phyloP scores from a whole-genome alignment of 2,797 vertebrate species.

The Australoheros facetus region DNA sequence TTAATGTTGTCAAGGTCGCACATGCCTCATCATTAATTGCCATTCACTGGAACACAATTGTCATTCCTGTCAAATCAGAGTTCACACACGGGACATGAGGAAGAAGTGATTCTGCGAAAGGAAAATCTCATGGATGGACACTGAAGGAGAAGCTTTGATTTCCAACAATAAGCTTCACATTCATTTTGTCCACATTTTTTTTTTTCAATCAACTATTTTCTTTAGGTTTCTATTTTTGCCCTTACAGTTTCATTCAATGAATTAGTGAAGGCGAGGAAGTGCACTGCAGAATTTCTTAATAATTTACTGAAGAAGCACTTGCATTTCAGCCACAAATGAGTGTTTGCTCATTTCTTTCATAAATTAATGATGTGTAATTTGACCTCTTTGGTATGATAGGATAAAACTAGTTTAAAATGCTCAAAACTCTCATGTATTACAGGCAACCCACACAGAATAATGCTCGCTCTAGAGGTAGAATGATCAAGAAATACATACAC shows the following conservation, averaged over 20 bases:
- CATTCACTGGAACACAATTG: not conserved
- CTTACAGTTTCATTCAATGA: not conserved
- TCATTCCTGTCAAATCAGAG: not conserved
- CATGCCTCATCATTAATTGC: not conserved
- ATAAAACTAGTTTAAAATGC: not conserved
- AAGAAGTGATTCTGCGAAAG: not conserved
- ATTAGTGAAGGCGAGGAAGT: not conserved
- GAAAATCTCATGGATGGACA: not conserved
- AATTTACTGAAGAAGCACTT: not conserved
- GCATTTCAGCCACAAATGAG: not conserved
- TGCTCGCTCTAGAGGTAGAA: not conserved
- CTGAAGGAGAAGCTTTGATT: not conserved
- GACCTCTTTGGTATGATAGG: not conserved
- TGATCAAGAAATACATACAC: not conserved
- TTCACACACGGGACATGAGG: not conserved
- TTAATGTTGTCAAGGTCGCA: not conserved
- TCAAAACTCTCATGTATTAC: not conserved
- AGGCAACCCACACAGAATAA: not conserved
- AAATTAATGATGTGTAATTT: not conserved
- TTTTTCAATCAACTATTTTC: not conserved
- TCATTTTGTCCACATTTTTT: not conserved
- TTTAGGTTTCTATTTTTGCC: not conserved
- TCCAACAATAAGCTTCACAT: not conserved
- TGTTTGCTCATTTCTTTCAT: not conserved
- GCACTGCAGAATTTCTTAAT: not conserved